Evolutionary conservation across 2,888 invertebrate genomes (phyloP), one percentile per base, ranked within the genome.

Genomic region (Agrenia bidenticulata): DNA sequence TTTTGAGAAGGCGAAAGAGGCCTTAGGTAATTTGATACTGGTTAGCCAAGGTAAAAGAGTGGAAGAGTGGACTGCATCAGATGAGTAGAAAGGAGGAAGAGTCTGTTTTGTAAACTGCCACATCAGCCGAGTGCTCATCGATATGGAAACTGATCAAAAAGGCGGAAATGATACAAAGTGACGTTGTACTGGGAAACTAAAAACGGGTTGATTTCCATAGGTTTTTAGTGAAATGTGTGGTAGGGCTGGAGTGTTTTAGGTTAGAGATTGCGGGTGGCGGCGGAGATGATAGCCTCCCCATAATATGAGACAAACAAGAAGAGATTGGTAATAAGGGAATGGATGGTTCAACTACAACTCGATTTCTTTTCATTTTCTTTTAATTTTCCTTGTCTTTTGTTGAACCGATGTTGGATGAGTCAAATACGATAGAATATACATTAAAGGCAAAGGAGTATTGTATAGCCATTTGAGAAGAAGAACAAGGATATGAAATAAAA

Each of bases 91-190:
- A 19, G 49, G 13, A 51, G 7, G 19, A 51, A 17, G 15, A 45
- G n/a, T 45, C n/a, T 17, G 19, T 45, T 17, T 19, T 4, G 15
- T 45, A 45, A 45, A 45, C 45, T 45, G 19, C 4, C 23, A 51
- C 32, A 32, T 32, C 32, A 11, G 32, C 32, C 32, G 11, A 57
- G 19, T 49, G 58, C 41, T 26, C 49, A 58, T 37, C 19, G 39
- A 63, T n/a, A 64, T 45, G 51, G 54, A 39, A 63, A 50, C 54
- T 60, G 64, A 63, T 69, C 72, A 72, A 32, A 64, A 64, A 55
- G 67, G 69, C 69, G 72, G 72, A 72, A 72, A 68, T 69, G 67
- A 72, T 69, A 67, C 42, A 67, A 72, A 72, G 67, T 72, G 72
- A 72, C 69, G 70, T 66, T 62, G 23, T 4, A 11, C 13, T 15